Evolutionary conservation across 2,797 vertebrate genomes (phyloP), one percentile per base, ranked within the genome.

Genomic region (Geotrypetes seraphini): DNA sequence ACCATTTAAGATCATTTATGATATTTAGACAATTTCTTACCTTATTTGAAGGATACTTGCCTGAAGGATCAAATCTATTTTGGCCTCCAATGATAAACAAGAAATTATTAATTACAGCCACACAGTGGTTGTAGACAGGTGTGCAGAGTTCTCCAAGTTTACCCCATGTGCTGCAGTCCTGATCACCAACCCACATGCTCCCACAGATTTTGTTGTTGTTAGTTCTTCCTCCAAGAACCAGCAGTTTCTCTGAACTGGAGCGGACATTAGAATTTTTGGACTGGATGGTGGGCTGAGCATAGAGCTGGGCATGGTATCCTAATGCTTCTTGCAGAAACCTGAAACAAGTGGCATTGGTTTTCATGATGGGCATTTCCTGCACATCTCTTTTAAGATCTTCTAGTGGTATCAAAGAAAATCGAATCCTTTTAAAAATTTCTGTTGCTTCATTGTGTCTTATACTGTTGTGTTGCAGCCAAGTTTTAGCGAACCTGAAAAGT

Each of bases 71-170:
- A 16, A 69, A 77, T 5, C 15, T 63, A 28, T 25, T 18, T 45
- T 73, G 73, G 12, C 75, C 73, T 3, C 71, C 60, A 1, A 73
- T 33, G 17, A 77, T 37, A 9, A 71, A 76, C 19, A 76, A 47
- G 17, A 78, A 75, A 25, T 52, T 21, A 0, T 40, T 48, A 18
- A 72, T 27, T 32, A 51, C 36, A 2, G 44, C 38, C 0, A 57
- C 42, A 0, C 59, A 59, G 43, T 77, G 71, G 27, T 77, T 77
- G 50, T 78, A 72, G 3, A 69, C n/a, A 0, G 75, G 71, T 15
- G 24, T 6, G 1, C n/a, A 12, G 26, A 75, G 59, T 4, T 71
- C 43, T n/a, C 54, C 46, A 0, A 68, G 19, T 17, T 41, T 57
- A 7, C 5, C 17, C 69, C 66, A 77, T 5, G 25, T 13, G 7